Evolutionary conservation across 2,888 invertebrate genomes (phyloP).

Genomic region (Seira ritae): DNA sequence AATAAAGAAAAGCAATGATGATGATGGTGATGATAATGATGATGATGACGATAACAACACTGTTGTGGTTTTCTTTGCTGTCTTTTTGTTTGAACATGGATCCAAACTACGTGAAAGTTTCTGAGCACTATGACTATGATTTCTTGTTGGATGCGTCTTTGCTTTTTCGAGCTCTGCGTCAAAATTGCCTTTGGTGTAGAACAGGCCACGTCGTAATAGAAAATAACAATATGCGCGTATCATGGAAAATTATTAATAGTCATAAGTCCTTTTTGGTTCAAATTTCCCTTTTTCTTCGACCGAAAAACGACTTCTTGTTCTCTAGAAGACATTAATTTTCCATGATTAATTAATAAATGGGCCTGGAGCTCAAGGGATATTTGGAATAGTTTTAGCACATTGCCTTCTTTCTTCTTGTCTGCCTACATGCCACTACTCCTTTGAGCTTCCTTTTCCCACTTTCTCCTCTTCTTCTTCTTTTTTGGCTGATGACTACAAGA

Average conservation of each 20-base stretch:
- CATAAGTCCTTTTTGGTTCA: neutral
- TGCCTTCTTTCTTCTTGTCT: neutral
- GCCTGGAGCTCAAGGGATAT: conserved; percentile 58
- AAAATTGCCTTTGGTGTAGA: neutral
- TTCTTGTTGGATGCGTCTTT: neutral
- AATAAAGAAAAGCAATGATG: neutral
- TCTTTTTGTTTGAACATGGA: conserved; percentile 8
- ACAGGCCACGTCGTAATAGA: neutral
- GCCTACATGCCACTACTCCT: neutral
- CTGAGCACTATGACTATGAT: too few species aligned
- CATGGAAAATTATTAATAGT: conserved; percentile 9
- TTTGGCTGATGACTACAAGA: neutral
- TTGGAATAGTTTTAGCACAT: conserved; percentile 36
- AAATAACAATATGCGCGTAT: conserved; percentile 9
- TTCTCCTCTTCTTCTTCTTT: neutral
- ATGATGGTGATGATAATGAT: neutral
- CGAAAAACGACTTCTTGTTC: conserved; percentile 33
- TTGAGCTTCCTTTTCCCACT: neutral
- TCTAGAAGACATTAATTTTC: conserved; percentile 60
- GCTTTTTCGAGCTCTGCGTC: neutral
- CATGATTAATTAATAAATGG: conserved; percentile 64
- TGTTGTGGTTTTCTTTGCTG: neutral
- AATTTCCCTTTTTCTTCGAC: conserved; percentile 23
- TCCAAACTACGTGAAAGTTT: neutral
- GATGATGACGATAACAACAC: too few species aligned